phyloP scores from a whole-genome alignment of 2,888 invertebrate genomes.

The Mythimna pallens region DNA sequence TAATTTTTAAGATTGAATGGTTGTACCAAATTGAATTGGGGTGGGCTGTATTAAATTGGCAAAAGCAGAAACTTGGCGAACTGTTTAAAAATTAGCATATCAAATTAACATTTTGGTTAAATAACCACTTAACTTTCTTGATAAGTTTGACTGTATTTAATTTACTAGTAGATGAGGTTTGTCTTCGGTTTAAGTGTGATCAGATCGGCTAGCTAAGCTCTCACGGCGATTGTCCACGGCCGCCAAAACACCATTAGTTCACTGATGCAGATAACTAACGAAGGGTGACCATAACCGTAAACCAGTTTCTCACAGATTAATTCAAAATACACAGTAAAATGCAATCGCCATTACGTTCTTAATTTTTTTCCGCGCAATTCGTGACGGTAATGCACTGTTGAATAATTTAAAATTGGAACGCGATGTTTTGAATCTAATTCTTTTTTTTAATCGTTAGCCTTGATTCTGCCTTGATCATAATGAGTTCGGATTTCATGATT shows the following conservation, averaged over 20 bases:
- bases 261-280: constrained; percentile 63
- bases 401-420: constrained; percentile 56
- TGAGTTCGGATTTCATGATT: constrained; percentile 30
- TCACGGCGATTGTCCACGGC: constrained; percentile 63
- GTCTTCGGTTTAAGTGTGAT: background rate
- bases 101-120: constrained; percentile 15
- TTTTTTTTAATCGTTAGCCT: constrained; percentile 40
- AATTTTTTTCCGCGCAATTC: constrained; percentile 42
- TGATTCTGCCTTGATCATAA: constrained; percentile 41
- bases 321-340: constrained; percentile 48
- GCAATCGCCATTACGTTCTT: constrained; percentile 38
- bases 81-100: constrained; percentile 22
- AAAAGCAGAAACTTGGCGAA: constrained; percentile 31
- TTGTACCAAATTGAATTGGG: constrained; percentile 30
- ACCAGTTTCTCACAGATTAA: constrained; percentile 58
- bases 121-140: constrained; percentile 1
- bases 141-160: constrained; percentile 11
- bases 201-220: constrained; percentile 36
- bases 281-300: constrained; percentile 59
- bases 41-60: constrained; percentile 17
- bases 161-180: constrained; percentile 4
- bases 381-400: constrained; percentile 48
- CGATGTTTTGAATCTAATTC: constrained; percentile 46
- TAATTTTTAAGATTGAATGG: constrained; percentile 25
- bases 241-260: constrained; percentile 50